These are phyloP conservation scores for Enteromius unitaeniatus DNA, from an alignment of 2,797 vertebrate species.

Conservation along the genomic window DNA sequence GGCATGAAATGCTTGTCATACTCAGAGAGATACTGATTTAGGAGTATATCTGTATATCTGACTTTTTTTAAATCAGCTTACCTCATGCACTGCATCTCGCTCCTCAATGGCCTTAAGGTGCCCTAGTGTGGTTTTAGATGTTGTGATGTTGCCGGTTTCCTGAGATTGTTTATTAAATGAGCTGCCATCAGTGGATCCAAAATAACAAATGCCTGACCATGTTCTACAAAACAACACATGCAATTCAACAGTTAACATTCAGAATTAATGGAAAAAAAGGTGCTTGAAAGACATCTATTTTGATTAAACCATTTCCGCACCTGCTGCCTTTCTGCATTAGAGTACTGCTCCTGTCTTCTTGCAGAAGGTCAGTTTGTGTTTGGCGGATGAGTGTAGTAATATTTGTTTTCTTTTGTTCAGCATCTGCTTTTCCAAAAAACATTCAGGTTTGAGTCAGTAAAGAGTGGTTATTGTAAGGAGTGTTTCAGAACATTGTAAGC, in stretches of 20 bases:
- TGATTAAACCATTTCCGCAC: constrained; percentile 59
- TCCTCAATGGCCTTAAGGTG: constrained; percentile 76
- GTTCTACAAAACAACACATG: constrained; percentile 69
- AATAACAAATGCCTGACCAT: constrained; percentile 81
- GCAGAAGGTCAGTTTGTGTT: constrained; percentile 57
- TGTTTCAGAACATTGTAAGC: not conserved
- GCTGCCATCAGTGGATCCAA: constrained; percentile 43
- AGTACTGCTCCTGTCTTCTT: constrained; percentile 38
- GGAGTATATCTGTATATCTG: too few species aligned
- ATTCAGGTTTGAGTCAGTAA: not conserved
- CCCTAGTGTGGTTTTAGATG: constrained; percentile 77
- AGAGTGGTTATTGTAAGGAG: not conserved
- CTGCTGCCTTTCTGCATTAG: constrained; percentile 67
- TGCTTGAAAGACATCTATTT: not conserved
- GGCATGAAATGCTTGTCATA: too few species aligned
- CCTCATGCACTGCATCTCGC: constrained; percentile 80
- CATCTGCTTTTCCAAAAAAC: constrained; percentile 60
- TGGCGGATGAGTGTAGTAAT: constrained; percentile 2
- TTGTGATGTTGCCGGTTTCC: constrained; percentile 75
- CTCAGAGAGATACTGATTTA: too few species aligned
- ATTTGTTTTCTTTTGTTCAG: constrained; percentile 61
- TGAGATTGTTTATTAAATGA: constrained; percentile 58
- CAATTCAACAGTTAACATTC: not conserved
- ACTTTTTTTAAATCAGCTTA: constrained; percentile 54
- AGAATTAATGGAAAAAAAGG: not conserved